Conservation (phyloP, 2,797 vertebrate species). For the Morelia viridis region DNA sequence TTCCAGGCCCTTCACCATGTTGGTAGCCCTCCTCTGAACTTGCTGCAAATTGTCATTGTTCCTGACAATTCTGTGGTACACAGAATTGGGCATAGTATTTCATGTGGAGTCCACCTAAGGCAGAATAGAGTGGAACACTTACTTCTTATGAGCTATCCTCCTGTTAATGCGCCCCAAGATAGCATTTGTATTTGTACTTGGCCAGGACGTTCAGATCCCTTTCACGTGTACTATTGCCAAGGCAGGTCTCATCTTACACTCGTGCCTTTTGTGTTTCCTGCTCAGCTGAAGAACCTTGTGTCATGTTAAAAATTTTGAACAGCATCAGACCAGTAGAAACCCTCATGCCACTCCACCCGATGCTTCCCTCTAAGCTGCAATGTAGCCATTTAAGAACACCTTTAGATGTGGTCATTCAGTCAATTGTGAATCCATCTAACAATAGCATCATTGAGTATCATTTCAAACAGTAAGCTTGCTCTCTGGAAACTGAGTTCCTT, state of each 20-base stretch:
- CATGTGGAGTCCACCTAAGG: background rate
- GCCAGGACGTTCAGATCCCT: background rate
- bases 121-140: background rate
- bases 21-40: background rate
- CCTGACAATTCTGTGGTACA: too few relatives aligned
- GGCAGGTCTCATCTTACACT: background rate
- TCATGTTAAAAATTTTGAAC: background rate
- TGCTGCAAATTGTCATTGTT: background rate
- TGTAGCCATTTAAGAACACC: background rate
- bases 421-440: background rate
- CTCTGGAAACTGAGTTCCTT: background rate
- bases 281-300: background rate
- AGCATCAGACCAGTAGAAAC: background rate
- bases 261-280: background rate
- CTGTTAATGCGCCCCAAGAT: background rate
- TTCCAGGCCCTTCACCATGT: background rate
- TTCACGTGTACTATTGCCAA: background rate
- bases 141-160: background rate
- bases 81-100: background rate
- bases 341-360: background rate
- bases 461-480: background rate
- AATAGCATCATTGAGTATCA: background rate
- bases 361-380: background rate
- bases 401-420: background rate
- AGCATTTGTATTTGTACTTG: background rate